A percentile compares a stretch with the other conserved stretches of the same genome.
Conservation (phyloP, 2,888 invertebrate genomes). For the Athalia cordata region DNA sequence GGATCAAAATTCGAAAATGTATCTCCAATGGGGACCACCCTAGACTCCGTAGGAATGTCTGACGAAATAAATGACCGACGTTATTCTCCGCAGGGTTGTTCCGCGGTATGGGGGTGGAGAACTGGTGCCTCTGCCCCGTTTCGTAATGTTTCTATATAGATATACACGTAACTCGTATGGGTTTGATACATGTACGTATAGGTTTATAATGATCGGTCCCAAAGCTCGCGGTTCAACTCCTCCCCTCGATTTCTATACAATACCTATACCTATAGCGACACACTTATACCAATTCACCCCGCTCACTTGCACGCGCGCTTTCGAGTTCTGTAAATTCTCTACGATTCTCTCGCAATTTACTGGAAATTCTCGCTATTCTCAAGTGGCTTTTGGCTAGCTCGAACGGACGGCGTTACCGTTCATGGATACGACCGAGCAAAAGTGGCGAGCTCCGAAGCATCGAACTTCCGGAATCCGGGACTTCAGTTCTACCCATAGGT, state of each 20-base stretch:
- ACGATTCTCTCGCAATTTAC: not conserved
- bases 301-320: not conserved
- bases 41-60: conserved; percentile 22
- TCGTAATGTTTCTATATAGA: too few species aligned
- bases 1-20: too few species aligned
- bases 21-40: too few species aligned
- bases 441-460: not conserved
- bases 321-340: not conserved
- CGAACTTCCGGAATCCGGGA: not conserved
- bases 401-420: conserved; percentile 1
- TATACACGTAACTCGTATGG: too few species aligned
- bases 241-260: too few species aligned
- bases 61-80: conserved; percentile 18
- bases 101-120: not conserved
- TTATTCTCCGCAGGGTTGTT: too few species aligned
- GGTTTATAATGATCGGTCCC: too few species aligned
- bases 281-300: not conserved
- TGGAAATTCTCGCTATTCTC: not conserved
- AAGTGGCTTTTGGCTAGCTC: not conserved
- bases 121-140: not conserved
- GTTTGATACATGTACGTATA: too few species aligned
- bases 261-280: too few species aligned
- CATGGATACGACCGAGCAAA: not conserved
- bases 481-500: conserved; percentile 6
- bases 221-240: too few species aligned